Evolutionary conservation across 1,140 invertebrate genomes (phyloP).

Genomic region (Drosophila nebulosa): DNA sequence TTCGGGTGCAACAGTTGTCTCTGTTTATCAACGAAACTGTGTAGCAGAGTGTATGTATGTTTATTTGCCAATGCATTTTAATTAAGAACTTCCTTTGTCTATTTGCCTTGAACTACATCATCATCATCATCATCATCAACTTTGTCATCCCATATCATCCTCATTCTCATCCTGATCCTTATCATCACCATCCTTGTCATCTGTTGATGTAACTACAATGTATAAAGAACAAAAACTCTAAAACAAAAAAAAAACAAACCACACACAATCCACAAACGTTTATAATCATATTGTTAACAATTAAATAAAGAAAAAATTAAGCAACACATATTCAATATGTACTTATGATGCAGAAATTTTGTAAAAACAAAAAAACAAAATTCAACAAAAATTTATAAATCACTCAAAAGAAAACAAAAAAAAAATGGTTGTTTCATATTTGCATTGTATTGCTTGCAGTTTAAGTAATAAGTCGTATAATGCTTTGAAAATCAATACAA

Average conservation of each 20-base stretch:
- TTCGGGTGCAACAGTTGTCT: conserved; percentile 1
- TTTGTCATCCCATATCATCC: background rate
- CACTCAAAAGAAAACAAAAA: conserved; percentile 12
- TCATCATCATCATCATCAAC: background rate
- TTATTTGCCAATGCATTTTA: conserved; percentile 57
- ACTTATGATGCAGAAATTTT: conserved; percentile 4
- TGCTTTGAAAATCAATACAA: background rate
- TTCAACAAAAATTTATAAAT: conserved; percentile 1
- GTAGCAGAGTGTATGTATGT: conserved; percentile 16
- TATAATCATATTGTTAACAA: background rate
- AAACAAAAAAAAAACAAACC: too few species aligned
- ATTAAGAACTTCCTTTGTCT: conserved; percentile 61
- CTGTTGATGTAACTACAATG: conserved; percentile 5
- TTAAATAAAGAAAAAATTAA: background rate
- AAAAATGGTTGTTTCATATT: conserved; percentile 41
- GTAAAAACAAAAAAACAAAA: conserved; percentile 29
- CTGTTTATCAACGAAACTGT: conserved; percentile 24
- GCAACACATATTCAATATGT: background rate
- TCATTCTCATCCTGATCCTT: background rate
- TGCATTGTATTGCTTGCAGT: background rate
- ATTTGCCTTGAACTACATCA: background rate
- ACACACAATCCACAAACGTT: background rate
- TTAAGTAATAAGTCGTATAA: background rate
- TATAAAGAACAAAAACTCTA: conserved; percentile 10
- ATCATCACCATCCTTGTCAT: background rate